Conservation (phyloP, 2,888 invertebrate species). For the Heliconius cydno region DNA sequence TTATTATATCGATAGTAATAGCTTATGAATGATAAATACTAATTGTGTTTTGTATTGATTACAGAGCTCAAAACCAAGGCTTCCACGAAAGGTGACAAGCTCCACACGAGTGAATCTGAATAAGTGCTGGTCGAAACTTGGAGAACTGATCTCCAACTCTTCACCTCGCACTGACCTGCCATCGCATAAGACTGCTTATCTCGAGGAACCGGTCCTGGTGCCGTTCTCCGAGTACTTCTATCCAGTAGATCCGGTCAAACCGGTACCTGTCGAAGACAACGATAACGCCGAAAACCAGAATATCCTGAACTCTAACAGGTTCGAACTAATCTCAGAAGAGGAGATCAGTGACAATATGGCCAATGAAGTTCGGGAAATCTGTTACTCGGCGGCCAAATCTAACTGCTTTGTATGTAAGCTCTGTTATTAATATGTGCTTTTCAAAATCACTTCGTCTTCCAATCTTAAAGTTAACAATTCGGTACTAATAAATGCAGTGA, state of each 20-base stretch:
- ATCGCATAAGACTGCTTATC: conserved; percentile 76
- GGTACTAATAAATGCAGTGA: conserved; percentile 71
- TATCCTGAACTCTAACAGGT: conserved; percentile 71
- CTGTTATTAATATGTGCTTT: conserved; percentile 62
- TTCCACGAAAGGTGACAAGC: conserved; percentile 82
- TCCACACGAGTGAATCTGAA: conserved; percentile 86
- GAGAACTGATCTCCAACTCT: conserved; percentile 80
- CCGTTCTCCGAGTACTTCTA: conserved; percentile 75
- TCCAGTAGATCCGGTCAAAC: conserved; percentile 73
- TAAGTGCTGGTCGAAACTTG: conserved; percentile 86
- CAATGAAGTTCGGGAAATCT: conserved; percentile 83
- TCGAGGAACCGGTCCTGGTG: conserved; percentile 73
- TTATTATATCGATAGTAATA: neutral
- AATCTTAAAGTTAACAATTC: conserved; percentile 54
- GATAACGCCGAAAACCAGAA: conserved; percentile 79
- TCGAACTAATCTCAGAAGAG: conserved; percentile 68
- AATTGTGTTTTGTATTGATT: conserved; percentile 59
- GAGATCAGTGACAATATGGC: conserved; percentile 84
- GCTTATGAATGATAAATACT: neutral
- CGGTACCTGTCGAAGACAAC: conserved; percentile 69
- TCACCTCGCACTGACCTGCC: conserved; percentile 75
- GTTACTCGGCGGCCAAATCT: conserved; percentile 70
- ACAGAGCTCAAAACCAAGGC: conserved; percentile 83
- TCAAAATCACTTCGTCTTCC: conserved; percentile 53
- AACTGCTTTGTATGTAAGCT: conserved; percentile 79